Evolutionary conservation across 1,140 invertebrate genomes (phyloP).

Genomic region (Trachymyrmex septentrionalis): DNA sequence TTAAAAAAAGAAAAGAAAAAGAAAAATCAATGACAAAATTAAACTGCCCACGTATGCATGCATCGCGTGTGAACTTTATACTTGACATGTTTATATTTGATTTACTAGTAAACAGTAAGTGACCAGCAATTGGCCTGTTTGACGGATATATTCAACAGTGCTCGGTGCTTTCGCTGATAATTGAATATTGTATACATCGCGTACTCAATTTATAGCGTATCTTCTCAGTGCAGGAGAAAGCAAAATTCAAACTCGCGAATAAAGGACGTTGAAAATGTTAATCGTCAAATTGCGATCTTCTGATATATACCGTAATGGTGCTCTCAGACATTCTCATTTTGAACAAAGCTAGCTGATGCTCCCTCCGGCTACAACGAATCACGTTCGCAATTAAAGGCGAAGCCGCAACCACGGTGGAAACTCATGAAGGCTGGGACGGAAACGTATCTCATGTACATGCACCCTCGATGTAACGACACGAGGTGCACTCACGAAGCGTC

Average conservation of each 20-base stretch:
- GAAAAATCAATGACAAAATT: no score
- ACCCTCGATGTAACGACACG: constrained; percentile 69
- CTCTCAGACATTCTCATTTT: constrained; percentile 69
- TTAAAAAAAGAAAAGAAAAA: no score
- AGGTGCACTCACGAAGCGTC: constrained; percentile 66
- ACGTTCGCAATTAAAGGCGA: constrained; percentile 79
- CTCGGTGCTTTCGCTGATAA: constrained; percentile 11
- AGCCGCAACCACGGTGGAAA: constrained; percentile 73
- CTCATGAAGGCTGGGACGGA: constrained; percentile 69
- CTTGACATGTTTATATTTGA: neutral
- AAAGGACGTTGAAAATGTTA: constrained; percentile 15
- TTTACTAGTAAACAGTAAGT: neutral
- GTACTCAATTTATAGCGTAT: constrained; percentile 17
- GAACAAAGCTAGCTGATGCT: constrained; percentile 58
- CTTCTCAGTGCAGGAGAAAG: no score
- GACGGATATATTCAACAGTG: neutral
- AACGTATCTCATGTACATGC: constrained; percentile 72
- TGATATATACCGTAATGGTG: constrained; percentile 1
- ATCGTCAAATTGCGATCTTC: constrained; percentile 38
- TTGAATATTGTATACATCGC: neutral
- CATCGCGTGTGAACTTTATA: neutral
- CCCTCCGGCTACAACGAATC: constrained; percentile 74
- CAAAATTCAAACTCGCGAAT: constrained; percentile 5
- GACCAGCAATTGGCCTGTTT: neutral
- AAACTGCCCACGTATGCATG: no score